These are phyloP conservation scores for Tursiops truncatus DNA, from an alignment of 2,113 vertebrate species.

Conservation along the genomic window DNA sequence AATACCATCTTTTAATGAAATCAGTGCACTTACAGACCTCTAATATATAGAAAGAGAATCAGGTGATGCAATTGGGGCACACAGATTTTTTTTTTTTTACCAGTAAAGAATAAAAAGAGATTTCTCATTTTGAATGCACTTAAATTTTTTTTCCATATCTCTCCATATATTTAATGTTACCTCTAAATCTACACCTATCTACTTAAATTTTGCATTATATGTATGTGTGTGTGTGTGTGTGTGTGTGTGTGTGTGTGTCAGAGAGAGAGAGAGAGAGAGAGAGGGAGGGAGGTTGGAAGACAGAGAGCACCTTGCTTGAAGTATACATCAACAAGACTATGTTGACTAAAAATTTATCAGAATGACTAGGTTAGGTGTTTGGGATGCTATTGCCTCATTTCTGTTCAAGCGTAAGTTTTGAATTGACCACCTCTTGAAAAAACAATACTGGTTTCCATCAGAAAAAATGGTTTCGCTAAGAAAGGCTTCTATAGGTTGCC, in stretches of 20 bases:
- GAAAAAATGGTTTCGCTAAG: neutral
- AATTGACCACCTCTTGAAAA: constrained; percentile 27
- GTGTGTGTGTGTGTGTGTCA: too few species aligned
- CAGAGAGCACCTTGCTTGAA: neutral
- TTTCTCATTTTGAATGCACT: constrained; percentile 50
- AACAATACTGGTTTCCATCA: neutral
- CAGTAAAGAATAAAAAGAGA: constrained; percentile 63
- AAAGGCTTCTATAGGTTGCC: neutral
- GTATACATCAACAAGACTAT: neutral
- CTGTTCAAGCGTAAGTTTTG: constrained; percentile 52
- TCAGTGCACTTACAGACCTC: constrained; percentile 71
- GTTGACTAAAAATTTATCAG: neutral
- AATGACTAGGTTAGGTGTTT: constrained; percentile 17
- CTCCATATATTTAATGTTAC: neutral
- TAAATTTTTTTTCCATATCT: constrained; percentile 53
- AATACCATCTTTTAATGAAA: constrained; percentile 73
- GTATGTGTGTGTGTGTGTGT: neutral
- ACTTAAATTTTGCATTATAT: neutral
- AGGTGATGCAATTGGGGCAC: constrained; percentile 56
- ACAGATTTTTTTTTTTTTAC: neutral
- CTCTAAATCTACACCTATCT: neutral
- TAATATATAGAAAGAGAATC: constrained; percentile 66
- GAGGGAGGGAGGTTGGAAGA: neutral
- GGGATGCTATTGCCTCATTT: neutral
- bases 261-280: neutral